A percentile compares a stretch with the other conserved stretches of the same genome.
Evolutionary conservation across 2,888 invertebrate genomes (phyloP).

Genomic region (Pycnomerus fuliginosus): DNA sequence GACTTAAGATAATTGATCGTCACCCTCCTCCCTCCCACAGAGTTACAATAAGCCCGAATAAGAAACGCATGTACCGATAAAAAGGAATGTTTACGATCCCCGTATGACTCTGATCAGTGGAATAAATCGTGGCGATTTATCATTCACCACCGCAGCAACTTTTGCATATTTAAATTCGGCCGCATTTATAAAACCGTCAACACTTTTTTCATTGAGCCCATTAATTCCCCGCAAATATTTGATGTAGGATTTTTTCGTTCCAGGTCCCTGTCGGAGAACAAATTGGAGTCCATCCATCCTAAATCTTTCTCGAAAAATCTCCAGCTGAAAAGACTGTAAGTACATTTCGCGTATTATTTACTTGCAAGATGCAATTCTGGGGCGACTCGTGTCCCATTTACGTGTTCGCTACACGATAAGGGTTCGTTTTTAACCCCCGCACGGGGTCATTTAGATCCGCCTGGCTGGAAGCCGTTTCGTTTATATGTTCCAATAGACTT

Average conservation of each 20-base stretch:
- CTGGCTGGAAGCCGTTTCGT: slow-evolving; percentile 37
- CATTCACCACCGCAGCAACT: slow-evolving; percentile 7
- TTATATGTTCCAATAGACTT: slow-evolving; percentile 36
- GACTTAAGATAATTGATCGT: too few species aligned
- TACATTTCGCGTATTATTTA: slow-evolving; percentile 34
- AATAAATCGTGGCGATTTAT: slow-evolving; percentile 7
- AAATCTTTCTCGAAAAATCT: slow-evolving; percentile 63
- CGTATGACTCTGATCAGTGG: slow-evolving; percentile 1
- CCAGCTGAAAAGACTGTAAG: slow-evolving; percentile 65
- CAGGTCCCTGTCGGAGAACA: slow-evolving; percentile 77
- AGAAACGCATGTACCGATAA: neutral
- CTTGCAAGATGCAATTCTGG: slow-evolving; percentile 28
- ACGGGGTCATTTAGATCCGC: slow-evolving; percentile 17
- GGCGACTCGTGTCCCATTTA: slow-evolving; percentile 34
- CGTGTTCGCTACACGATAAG: slow-evolving; percentile 33
- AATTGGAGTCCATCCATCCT: slow-evolving; percentile 66
- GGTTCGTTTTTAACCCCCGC: slow-evolving; percentile 24
- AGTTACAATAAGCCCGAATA: slow-evolving; percentile 10
- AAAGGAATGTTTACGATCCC: neutral
- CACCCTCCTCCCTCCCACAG: slow-evolving; percentile 5
- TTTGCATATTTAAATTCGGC: slow-evolving; percentile 11
- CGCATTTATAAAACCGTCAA: slow-evolving; percentile 16
- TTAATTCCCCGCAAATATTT: slow-evolving; percentile 16
- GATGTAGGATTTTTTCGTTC: slow-evolving; percentile 39
- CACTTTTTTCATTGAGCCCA: slow-evolving; percentile 11